A percentile compares a stretch with the other conserved stretches of the same genome.
Conservation (phyloP, 2,888 invertebrate genomes). For the Philopedon plagiatum region DNA sequence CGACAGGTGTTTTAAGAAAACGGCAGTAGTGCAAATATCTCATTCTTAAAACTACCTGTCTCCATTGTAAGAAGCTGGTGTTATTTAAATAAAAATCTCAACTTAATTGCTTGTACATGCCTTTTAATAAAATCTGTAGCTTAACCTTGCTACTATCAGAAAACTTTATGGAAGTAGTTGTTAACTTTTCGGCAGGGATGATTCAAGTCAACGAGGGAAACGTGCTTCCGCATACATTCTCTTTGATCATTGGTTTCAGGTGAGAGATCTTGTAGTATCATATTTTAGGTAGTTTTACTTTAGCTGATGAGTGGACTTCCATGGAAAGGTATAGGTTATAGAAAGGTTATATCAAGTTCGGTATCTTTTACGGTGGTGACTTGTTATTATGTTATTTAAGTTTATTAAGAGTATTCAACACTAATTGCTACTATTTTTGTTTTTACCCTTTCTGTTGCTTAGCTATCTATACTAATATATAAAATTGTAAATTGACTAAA, state of each 20-base stretch:
- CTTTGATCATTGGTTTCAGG: not conserved
- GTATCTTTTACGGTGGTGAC: too few relatives aligned
- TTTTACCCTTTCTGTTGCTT: too few relatives aligned
- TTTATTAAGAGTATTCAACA: too few relatives aligned
- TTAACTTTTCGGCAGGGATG: slow-evolving; percentile 8
- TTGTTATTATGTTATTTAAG: too few relatives aligned
- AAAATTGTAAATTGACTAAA: too few relatives aligned
- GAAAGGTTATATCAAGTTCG: too few relatives aligned
- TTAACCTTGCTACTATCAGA: slow-evolving; percentile 5
- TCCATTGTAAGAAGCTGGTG: not conserved
- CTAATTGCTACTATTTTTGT: too few relatives aligned
- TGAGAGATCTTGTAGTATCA: too few relatives aligned
- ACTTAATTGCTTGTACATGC: slow-evolving; percentile 1
- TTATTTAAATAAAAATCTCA: slow-evolving; percentile 2
- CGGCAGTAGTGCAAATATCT: not conserved
- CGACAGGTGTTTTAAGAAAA: not conserved
- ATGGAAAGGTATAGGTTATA: too few relatives aligned
- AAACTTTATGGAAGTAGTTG: slow-evolving; percentile 2
- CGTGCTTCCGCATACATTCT: slow-evolving; percentile 3
- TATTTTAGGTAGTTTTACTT: too few relatives aligned
- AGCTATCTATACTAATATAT: too few relatives aligned
- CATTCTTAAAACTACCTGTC: slow-evolving; percentile 6
- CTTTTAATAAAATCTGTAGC: slow-evolving; percentile 16
- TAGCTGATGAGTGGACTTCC: too few relatives aligned
- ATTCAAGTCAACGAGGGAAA: slow-evolving; percentile 6